These are phyloP conservation scores for Rutilus rutilus DNA, from an alignment of 2,113 vertebrate species.

Conservation along the genomic window DNA sequence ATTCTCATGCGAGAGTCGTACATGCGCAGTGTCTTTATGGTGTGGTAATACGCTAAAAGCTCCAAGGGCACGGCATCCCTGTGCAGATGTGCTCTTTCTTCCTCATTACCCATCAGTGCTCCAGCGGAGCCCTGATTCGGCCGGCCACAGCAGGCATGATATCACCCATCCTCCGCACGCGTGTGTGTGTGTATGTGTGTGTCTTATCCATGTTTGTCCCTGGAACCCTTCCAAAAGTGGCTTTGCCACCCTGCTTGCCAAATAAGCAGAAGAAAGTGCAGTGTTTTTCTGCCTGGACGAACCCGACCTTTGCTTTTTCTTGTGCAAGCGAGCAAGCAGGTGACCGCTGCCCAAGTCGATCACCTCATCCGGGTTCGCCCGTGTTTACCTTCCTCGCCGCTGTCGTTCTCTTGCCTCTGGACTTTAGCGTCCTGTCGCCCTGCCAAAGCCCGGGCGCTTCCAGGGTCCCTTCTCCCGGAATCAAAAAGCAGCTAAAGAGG, in stretches of 20 bases:
- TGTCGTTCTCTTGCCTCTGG: slow-evolving; percentile 68
- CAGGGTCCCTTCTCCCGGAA: slow-evolving; percentile 85
- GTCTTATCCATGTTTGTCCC: slow-evolving; percentile 53
- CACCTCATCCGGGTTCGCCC: slow-evolving; percentile 75
- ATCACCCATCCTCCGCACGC: slow-evolving; percentile 49
- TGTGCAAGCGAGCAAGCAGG: slow-evolving; percentile 75
- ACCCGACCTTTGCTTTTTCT: slow-evolving; percentile 77
- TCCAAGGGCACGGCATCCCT: slow-evolving; percentile 57
- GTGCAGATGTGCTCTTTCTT: slow-evolving; percentile 75
- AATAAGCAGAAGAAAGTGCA: slow-evolving; percentile 79
- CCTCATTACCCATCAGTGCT: slow-evolving; percentile 74
- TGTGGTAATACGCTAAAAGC: slow-evolving; percentile 45
- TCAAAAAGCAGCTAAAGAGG: slow-evolving; percentile 81
- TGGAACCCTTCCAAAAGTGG: slow-evolving; percentile 77
- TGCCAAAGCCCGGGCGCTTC: slow-evolving; percentile 79
- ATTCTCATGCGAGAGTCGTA: slow-evolving; percentile 22
- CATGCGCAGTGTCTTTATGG: slow-evolving; percentile 34
- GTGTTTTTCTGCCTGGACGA: slow-evolving; percentile 85
- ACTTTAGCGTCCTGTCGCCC: slow-evolving; percentile 81
- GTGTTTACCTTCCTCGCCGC: slow-evolving; percentile 74
- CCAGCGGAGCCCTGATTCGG: slow-evolving; percentile 56
- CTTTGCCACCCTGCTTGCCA: slow-evolving; percentile 68
- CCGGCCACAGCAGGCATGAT: slow-evolving; percentile 52
- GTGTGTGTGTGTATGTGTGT: slow-evolving; percentile 39
- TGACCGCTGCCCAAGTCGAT: slow-evolving; percentile 84